A percentile compares a stretch with the other conserved stretches of the same genome.
Evolutionary conservation across 2,797 vertebrate genomes (phyloP).

Genomic region (Enteromius fasciolatus): DNA sequence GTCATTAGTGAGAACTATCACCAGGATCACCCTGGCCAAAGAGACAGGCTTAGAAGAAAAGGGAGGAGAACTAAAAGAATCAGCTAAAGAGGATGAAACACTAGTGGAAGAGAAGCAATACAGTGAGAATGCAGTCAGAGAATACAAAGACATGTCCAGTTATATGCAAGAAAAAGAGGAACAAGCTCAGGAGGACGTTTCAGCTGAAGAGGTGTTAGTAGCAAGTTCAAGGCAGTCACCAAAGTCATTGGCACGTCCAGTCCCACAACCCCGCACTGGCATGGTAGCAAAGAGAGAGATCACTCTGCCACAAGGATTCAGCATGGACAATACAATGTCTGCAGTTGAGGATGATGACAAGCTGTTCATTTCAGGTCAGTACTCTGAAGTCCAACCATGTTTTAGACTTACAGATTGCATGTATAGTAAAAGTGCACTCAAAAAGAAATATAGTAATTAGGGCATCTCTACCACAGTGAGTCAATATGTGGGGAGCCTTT

Average conservation of each 20-base stretch:
- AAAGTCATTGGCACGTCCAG: conserved; percentile 70
- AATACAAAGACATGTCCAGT: conserved; percentile 37
- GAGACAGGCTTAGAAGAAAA: conserved; percentile 66
- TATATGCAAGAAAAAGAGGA: conserved; percentile 39
- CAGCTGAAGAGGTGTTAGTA: conserved; percentile 46
- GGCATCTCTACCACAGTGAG: not conserved
- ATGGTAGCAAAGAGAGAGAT: conserved; percentile 80
- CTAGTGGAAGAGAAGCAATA: conserved; percentile 52
- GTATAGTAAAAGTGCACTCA: not conserved
- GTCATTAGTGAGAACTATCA: conserved; percentile 84
- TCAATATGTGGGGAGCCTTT: not conserved
- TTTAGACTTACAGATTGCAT: not conserved
- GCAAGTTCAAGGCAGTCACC: conserved; percentile 61
- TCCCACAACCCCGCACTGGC: conserved; percentile 75
- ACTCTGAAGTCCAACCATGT: not conserved
- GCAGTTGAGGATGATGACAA: conserved; percentile 69
- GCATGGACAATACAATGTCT: conserved; percentile 64
- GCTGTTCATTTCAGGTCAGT: conserved; percentile 53
- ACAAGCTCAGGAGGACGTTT: conserved; percentile 47
- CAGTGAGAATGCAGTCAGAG: conserved; percentile 41
- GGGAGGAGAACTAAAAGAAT: conserved; percentile 31
- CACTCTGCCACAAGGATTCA: conserved; percentile 71
- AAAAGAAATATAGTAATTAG: not conserved
- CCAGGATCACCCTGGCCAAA: conserved; percentile 75
- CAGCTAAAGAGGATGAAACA: conserved; percentile 58